Percentiles rank a stretch among this genome's conserved stretches.
These are phyloP conservation scores for Ornithoptera priamus DNA, from an alignment of 2,888 invertebrate genomes.

Conservation along the genomic window DNA sequence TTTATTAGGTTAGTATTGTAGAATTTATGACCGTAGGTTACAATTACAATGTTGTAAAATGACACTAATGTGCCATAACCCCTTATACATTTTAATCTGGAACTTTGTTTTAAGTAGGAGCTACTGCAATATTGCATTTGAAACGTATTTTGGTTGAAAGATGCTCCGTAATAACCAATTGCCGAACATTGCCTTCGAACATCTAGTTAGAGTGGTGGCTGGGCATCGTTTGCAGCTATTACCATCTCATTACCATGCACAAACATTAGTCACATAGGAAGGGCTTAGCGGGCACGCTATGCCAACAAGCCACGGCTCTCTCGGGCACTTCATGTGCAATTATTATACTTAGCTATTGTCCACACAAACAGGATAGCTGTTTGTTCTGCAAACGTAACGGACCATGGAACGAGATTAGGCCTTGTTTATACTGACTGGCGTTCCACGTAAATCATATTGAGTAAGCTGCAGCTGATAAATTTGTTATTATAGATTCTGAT, in stretches of 20 bases:
- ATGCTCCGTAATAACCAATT: conserved; percentile 52
- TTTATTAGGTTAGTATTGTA: too few species aligned
- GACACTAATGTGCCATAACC: background rate
- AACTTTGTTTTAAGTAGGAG: conserved; percentile 14
- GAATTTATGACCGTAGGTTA: too few species aligned
- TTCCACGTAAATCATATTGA: conserved; percentile 38
- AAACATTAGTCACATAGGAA: conserved; percentile 74
- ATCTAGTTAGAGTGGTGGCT: conserved; percentile 63
- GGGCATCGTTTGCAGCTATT: conserved; percentile 55
- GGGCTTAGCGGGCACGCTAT: conserved; percentile 68
- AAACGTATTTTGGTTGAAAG: conserved; percentile 35
- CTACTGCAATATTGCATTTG: conserved; percentile 32
- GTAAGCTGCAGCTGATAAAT: conserved; percentile 10
- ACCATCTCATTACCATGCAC: conserved; percentile 76
- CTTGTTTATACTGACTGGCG: conserved; percentile 60
- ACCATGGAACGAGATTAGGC: conserved; percentile 68
- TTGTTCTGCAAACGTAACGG: conserved; percentile 72
- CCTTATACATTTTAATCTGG: too few species aligned
- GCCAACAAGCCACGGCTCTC: conserved; percentile 62
- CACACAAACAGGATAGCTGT: conserved; percentile 64
- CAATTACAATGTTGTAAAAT: conserved; percentile 6
- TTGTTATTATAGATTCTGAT: background rate
- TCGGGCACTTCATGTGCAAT: conserved; percentile 67
- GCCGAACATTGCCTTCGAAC: conserved; percentile 52
- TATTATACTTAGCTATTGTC: conserved; percentile 76